Percentiles rank a stretch among this genome's conserved stretches.
Conservation (phyloP, 2,113 vertebrate species). For the Marmota flaviventris region DNA sequence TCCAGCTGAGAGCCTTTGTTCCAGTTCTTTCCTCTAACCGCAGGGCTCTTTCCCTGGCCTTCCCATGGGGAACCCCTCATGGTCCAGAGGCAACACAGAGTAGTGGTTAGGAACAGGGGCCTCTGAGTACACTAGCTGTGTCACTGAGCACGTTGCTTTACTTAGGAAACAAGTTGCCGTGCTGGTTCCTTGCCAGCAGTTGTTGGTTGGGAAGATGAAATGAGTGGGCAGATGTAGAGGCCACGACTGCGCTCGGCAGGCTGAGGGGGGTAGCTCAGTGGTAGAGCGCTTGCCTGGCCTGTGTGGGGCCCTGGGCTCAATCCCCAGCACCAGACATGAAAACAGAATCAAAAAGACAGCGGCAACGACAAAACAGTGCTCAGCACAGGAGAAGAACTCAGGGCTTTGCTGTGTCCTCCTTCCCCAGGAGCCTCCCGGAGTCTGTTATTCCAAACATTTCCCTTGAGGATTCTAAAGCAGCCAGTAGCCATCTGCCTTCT, state of each 20-base stretch:
- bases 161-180: too few relatives aligned
- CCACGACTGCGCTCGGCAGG: neutral
- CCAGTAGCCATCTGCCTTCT: neutral
- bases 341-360: too few relatives aligned
- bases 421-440: neutral
- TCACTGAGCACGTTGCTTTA: neutral
- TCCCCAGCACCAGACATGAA: too few relatives aligned
- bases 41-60: neutral
- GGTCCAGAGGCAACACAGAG: neutral
- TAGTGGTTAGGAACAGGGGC: neutral
- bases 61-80: neutral
- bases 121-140: neutral
- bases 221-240: neutral
- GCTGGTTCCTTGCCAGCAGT: neutral
- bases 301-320: too few relatives aligned
- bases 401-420: neutral
- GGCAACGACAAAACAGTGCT: neutral
- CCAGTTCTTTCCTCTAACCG: neutral
- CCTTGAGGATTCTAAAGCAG: neutral
- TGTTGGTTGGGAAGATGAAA: neutral
- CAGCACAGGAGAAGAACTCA: neutral
- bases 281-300: too few relatives aligned
- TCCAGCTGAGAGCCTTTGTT: neutral
- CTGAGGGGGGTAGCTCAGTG: neutral
- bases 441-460: neutral